Base-by-base conservation (phyloP, 2,113 vertebrate genomes). In the Rafetus swinhoei region DNA sequence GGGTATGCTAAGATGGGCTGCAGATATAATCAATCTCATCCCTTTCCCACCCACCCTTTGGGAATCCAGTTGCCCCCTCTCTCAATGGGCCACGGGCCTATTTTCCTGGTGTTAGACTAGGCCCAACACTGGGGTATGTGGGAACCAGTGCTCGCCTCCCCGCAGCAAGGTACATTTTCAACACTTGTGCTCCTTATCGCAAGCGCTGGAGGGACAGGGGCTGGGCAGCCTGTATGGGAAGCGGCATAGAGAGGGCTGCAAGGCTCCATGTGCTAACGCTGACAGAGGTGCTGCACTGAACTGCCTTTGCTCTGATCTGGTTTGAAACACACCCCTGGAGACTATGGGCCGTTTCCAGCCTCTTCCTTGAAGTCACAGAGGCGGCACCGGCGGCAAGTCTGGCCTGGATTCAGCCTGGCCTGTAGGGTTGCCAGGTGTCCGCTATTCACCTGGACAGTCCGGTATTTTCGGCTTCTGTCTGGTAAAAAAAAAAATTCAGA, bases 21-120 rank as follows among this genome's bases (percentile, higher is more conserved):
- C 2, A 79, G 11, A 4, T 0, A 25, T 32, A 9, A n/a, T 35
- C 5, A 2, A 50, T 4, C n/a, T 27, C 5, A 2, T 12, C 15
- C n/a, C 69, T 87, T 72, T 81, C 83, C 82, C 85, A 87, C 2
- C 62, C 60, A 5, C 22, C 81, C 32, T 24, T 22, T 60, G 74
- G 39, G 35, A 74, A 24, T 50, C 74, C 74, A 77, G 22, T 5
- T 50, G 35, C 6, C 13, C 72, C 39, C 45, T 50, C 19, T 60
- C 56, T 76, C 45, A 45, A 45, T 45, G 45, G 45, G 45, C 45
- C 45, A 45, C 6, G 45, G 45, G 45, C 45, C 45, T 5, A 45
- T 7, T 45, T 45, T 45, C 45, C 45, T 45, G 74, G 7, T 29
- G 90, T 76, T 45, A 81, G 65, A 7, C 9, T 81, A 18, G 56